Base-by-base conservation (phyloP, 2,888 invertebrate genomes). In the Tetragonula carbonaria region DNA sequence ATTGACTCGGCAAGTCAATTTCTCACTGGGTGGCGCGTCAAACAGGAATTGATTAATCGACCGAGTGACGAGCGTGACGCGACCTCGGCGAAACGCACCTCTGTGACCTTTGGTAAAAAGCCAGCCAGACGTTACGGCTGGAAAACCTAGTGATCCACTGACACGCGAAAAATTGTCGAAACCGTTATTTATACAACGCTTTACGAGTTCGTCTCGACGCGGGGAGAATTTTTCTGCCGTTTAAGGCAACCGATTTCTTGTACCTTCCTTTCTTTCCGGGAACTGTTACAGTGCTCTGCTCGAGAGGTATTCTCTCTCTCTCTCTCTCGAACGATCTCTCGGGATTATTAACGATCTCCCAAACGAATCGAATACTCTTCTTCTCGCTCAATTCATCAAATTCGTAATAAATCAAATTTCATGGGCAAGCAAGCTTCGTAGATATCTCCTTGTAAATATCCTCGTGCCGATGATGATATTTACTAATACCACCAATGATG, bases 121-220 rank as follows among this genome's bases (percentile, higher is more conserved):
- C 38, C 74, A 82, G 68, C 55, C 84, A 76, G 72, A 74, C 82
- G 74, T 73, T 74, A 62, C 71, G 71, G 53, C 59, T 67, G 78
- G 80, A 88, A 84, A 89, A 85, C 87, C 85, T 55, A 84, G 65
- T 87, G 84, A 85, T 86, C 85, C 80, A 89, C 82, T 86, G 82
- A 88, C 83, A 85, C 85, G 82, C 71, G 87, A 87, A 87, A 87
- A 88, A 90, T 70, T 71, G 62, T 71, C 18, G 70, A 72, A 81
- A 86, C 88, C 88, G 86, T 87, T 86, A 86, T 70, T 78, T 45
- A 45, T 45, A 38, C 38, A 55, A 65, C 23, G 68, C 74, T n/a
- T 77, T 70, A 67, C 78, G 74, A 66, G 65, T 66, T 65, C 70
- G 73, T 67, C 63, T 51, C 21, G 21, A 16, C 59, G 62, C 21